phyloP scores from a whole-genome alignment of 2,797 vertebrate genomes.

The Hylomyscus alleni region DNA sequence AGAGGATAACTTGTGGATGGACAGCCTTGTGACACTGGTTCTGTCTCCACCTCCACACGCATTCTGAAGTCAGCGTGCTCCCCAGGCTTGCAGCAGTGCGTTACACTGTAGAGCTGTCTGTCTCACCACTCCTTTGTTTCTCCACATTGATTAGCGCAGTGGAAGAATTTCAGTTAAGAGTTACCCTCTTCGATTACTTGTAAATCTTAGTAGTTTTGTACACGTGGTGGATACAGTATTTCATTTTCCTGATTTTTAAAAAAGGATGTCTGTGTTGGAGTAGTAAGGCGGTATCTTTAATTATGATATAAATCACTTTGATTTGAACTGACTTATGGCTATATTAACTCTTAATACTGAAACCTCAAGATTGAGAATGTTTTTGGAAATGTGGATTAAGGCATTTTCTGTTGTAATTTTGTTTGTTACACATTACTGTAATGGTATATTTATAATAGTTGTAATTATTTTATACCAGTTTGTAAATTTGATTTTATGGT shows the following conservation, averaged over 20 bases:
- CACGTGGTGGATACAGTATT: neutral
- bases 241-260: slow-evolving; percentile 7
- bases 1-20: neutral
- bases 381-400: neutral
- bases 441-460: slow-evolving; percentile 19
- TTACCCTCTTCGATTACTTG: neutral
- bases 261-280: neutral
- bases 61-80: neutral
- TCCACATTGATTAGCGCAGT: neutral
- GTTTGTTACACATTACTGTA: neutral
- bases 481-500: slow-evolving; percentile 55
- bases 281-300: neutral
- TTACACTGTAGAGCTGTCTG: neutral
- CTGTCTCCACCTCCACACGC: neutral
- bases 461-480: slow-evolving; percentile 6
- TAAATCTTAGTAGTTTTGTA: slow-evolving; percentile 43
- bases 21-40: neutral
- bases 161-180: neutral
- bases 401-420: slow-evolving; percentile 1
- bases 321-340: slow-evolving; percentile 10
- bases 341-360: slow-evolving; percentile 1
- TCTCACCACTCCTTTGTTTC: neutral
- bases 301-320: slow-evolving; percentile 36
- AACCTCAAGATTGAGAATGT: neutral
- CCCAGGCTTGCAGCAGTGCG: neutral